phyloP scores from a whole-genome alignment of 2,113 vertebrate species.

The human (Homo sapiens) region DNA sequence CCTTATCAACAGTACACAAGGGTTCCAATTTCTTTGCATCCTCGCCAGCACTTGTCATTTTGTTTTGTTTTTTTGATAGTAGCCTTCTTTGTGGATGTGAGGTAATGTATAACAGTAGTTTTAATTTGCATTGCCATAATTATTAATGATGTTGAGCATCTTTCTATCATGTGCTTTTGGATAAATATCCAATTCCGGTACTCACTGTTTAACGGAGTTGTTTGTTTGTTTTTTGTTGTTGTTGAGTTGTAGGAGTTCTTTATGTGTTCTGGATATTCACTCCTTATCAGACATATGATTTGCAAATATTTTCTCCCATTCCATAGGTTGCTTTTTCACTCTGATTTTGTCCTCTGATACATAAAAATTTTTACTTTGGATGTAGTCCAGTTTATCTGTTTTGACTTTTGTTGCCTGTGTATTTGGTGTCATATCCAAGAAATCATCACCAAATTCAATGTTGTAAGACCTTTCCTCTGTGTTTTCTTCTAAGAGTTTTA shows the following conservation, averaged over 20 bases:
- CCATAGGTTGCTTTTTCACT: neutral
- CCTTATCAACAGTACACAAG: neutral
- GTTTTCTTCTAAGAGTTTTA: neutral
- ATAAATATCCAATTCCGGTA: neutral
- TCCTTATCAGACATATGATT: neutral
- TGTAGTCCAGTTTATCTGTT: neutral
- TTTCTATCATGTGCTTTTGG: neutral
- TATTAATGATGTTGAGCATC: neutral
- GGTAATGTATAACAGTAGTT: neutral
- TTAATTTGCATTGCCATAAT: neutral
- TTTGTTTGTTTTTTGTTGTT: neutral
- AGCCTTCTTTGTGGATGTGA: neutral
- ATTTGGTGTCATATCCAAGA: neutral
- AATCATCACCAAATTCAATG: neutral
- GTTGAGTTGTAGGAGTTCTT: neutral
- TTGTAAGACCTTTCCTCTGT: neutral
- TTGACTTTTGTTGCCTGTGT: neutral
- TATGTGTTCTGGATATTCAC: neutral
- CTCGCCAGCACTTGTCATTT: neutral
- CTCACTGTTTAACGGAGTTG: neutral
- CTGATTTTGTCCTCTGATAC: neutral
- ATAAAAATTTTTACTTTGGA: neutral
- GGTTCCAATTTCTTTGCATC: neutral
- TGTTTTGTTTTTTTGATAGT: neutral
- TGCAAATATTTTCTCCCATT: neutral